Base-by-base conservation (phyloP, 2,113 vertebrate species). In the Piliocolobus tephrosceles region DNA sequence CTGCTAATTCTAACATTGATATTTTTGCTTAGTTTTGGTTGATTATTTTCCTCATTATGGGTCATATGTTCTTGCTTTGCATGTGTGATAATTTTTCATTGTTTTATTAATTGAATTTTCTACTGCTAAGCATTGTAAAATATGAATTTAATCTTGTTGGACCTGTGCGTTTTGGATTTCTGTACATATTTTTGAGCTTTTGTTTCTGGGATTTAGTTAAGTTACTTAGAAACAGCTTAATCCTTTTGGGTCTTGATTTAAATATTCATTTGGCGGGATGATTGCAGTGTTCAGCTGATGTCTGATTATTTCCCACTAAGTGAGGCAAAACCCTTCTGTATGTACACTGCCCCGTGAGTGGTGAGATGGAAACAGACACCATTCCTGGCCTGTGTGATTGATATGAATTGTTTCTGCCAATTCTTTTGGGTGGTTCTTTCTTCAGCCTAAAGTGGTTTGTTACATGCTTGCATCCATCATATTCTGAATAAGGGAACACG, bases 371-470 rank as follows among this genome's bases (percentile, higher is more conserved):
- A 57, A 12, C 14, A 7, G n/a, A 27, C 10, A 0, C 4, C 40
- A 17, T 8, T n/a, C 17, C 78, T 40, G 66, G 64, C 3, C 66
- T 5, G 1, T 83, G 78, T 2, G n/a, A 50, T 1, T 1, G 18
- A 22, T 0, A 9, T 0, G 13, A 58, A 14, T 11, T 22, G 2
- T 5, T 20, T 8, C 20, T 40, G 30, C 4, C 1, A 2, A 1
- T 35, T 1, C 38, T 50, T 52, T 55, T 16, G 22, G 79, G 52
- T 8, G 20, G 22, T 23, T 58, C 52, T 12, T 23, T 47, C 38
- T 17, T 50, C 1, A 1, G 45, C 18, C 52, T 10, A 8, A 13
- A 43, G 6, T 0, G 43, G 18, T 3, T 8, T n/a, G 16, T n/a
- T 25, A 2, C 35, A 1, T 22, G 38, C 8, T 3, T 18, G 40